Percentiles rank a stretch among this genome's conserved stretches.
phyloP scores from a whole-genome alignment of 2,888 invertebrate genomes.

The Octodonta nipae region DNA sequence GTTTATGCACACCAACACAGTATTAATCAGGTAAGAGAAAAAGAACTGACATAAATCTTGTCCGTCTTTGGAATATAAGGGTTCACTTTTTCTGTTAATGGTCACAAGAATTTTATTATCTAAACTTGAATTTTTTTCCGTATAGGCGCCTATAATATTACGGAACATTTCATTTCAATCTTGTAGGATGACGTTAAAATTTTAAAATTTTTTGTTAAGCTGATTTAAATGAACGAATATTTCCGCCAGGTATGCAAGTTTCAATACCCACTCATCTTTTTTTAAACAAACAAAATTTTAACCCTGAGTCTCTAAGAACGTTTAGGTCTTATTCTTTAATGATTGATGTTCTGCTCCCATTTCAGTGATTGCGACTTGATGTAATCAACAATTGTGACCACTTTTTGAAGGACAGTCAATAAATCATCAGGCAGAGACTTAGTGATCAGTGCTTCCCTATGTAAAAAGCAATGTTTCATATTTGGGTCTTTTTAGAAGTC shows the following conservation, averaged over 20 bases:
- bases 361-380: constrained; percentile 1
- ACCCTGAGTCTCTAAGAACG: neutral
- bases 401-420: neutral
- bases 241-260: constrained; percentile 1
- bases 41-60: too few relatives aligned
- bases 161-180: constrained; percentile 1
- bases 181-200: neutral
- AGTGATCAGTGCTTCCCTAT: neutral
- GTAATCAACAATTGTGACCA: neutral
- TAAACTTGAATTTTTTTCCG: neutral
- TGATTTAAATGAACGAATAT: constrained; percentile 1
- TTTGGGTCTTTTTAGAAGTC: constrained; percentile 1
- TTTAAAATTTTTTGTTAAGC: neutral
- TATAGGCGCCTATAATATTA: neutral
- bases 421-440: constrained; percentile 1
- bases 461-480: neutral
- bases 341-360: too few relatives aligned
- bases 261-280: constrained; percentile 1
- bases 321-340: constrained; percentile 1
- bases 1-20: too few relatives aligned
- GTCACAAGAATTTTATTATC: too few relatives aligned
- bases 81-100: too few relatives aligned
- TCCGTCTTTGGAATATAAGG: too few relatives aligned
- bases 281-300: neutral
- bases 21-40: too few relatives aligned